Evolutionary conservation across 2,888 invertebrate genomes (phyloP).

Genomic region (Eutolmus rufibarbis): DNA sequence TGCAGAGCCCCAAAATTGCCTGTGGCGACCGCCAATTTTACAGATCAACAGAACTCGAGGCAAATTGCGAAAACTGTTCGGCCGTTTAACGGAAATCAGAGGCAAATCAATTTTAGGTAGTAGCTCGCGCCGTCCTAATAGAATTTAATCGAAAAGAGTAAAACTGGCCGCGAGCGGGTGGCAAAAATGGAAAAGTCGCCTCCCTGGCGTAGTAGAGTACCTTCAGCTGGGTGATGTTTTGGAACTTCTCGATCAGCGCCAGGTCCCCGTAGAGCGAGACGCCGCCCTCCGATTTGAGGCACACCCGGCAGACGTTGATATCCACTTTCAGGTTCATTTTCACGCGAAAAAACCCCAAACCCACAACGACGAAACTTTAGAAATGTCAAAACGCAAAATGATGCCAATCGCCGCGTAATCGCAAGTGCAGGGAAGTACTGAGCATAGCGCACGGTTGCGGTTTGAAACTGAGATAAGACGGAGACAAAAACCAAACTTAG

Average conservation of each 20-base stretch:
- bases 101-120: background rate
- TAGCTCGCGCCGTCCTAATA: background rate
- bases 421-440: background rate
- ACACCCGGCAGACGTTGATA: constrained; percentile 56
- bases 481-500: background rate
- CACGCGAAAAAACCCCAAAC: background rate
- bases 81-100: background rate
- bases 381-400: background rate
- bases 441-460: background rate
- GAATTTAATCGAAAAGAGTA: background rate
- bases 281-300: constrained; percentile 54
- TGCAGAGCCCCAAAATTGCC: background rate
- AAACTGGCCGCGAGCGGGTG: background rate
- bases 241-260: constrained; percentile 52
- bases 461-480: background rate
- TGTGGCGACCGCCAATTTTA: background rate
- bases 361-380: background rate
- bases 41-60: background rate
- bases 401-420: background rate
- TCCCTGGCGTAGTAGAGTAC: constrained; percentile 48
- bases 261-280: constrained; percentile 48
- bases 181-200: background rate
- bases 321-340: constrained; percentile 19
- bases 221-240: constrained; percentile 54
- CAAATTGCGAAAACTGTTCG: background rate